Base-by-base conservation (phyloP, 2,888 invertebrate species). In the Sinohyriopsis cumingii region DNA sequence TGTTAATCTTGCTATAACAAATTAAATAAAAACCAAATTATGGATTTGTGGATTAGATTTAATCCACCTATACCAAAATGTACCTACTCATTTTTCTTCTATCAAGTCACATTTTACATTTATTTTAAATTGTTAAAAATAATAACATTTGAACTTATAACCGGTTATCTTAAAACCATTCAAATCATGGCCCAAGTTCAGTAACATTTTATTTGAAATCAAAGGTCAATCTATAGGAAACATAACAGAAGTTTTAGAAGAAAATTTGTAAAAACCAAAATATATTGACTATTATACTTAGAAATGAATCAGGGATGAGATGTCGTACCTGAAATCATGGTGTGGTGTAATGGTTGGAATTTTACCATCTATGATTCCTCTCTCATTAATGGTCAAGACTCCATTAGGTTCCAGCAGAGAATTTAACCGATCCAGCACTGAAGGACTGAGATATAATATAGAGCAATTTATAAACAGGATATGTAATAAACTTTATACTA, bases 391-490 rank as follows among this genome's bases (percentile, higher is more conserved):
- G 68, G 94, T 94, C 7, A 99, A 92, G 1, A 94, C 93, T 0
- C 99, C 99, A 80, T 94, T 94, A 0, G 96, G 96, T 91, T 99
- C 99, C 83, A 99, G 92, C 15, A 99, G 93, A 0, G 95, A 95
- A 92, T 99, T 99, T 22, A 99, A 92, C 79, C 99, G 93, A 90
- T 99, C 99, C 82, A 99, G 91, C 18, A 99, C 97, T 15, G 99
- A 98, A 1, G 99, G 94, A 79, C 97, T 92, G 82, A 63, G 76
- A 79, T 45, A 63, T 56, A 55, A 66, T 12, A 68, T 15, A 61
- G 56, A 59, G 18, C 19, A 18, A 59, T 59, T 59, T 22, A 20
- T 59, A 45, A 45, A 45, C 45, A 45, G 12, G 15, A 45, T 45
- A 45, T 45, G 45, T 45, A 45, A 45, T 12, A 45, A 45, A 3